Conservation (phyloP, 2,797 vertebrate species). For the Thamnophis elegans region DNA sequence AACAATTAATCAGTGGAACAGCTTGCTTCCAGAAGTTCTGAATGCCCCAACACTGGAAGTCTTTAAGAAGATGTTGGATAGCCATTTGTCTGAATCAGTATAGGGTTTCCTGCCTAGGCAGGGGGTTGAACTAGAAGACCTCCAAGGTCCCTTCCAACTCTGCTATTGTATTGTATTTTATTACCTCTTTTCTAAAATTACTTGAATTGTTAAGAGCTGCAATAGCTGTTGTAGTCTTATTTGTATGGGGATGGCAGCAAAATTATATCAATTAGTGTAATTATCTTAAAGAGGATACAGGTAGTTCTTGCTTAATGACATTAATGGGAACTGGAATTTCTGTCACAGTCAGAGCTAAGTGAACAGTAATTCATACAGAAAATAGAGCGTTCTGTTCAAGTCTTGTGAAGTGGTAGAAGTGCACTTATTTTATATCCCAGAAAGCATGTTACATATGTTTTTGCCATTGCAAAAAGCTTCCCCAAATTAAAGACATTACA, state of each 20-base stretch:
- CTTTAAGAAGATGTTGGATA: too few relatives aligned
- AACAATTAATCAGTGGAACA: too few relatives aligned
- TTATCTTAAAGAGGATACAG: neutral
- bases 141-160: too few relatives aligned
- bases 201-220: neutral
- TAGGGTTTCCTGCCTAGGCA: too few relatives aligned
- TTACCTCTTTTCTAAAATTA: neutral
- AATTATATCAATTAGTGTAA: neutral
- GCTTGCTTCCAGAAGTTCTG: too few relatives aligned
- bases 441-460: neutral
- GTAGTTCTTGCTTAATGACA: neutral
- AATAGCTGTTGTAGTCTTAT: neutral
- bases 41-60: too few relatives aligned
- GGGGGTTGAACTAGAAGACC: too few relatives aligned
- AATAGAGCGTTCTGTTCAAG: constrained; percentile 9
- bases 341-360: neutral
- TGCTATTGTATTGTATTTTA: too few relatives aligned
- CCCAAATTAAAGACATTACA: neutral
- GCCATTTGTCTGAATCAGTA: too few relatives aligned
- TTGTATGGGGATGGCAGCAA: neutral
- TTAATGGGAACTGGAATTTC: neutral
- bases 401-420: neutral
- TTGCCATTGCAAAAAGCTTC: neutral
- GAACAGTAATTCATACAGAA: neutral
- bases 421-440: neutral